Evolutionary conservation across 1,140 invertebrate species (phyloP).

Genomic region (Linepithema humile): DNA sequence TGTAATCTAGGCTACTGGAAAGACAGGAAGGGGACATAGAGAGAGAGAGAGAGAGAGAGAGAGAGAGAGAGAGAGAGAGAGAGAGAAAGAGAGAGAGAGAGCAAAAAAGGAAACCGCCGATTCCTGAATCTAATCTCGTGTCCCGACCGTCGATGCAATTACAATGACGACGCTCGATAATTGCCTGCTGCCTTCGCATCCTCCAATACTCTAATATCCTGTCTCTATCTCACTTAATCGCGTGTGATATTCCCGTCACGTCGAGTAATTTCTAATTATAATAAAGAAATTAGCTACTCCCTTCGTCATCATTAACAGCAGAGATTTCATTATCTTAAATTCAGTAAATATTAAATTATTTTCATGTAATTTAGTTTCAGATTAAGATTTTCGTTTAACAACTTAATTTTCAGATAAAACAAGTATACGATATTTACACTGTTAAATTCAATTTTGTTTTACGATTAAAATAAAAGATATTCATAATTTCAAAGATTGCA

Average conservation of each 20-base stretch:
- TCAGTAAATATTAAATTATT: background rate
- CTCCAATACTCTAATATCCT: slow-evolving; percentile 21
- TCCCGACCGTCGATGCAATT: slow-evolving; percentile 25
- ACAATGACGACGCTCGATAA: slow-evolving; percentile 47
- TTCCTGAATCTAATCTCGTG: slow-evolving; percentile 46
- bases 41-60: background rate
- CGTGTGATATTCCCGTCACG: background rate
- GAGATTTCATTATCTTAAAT: slow-evolving; percentile 12
- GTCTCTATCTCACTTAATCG: background rate
- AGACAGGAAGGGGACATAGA: background rate
- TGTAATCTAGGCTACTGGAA: slow-evolving; percentile 21
- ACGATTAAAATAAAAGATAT: background rate
- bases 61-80: background rate
- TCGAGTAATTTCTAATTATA: slow-evolving; percentile 35
- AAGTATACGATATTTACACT: background rate
- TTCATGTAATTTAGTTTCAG: background rate
- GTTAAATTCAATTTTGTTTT: background rate
- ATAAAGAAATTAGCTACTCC: slow-evolving; percentile 16
- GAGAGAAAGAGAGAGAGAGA: background rate
- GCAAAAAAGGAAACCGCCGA: background rate
- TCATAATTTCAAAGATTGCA: background rate
- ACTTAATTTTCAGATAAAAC: background rate
- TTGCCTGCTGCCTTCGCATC: slow-evolving; percentile 35
- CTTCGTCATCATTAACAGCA: background rate
- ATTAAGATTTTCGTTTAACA: background rate